phyloP scores from a whole-genome alignment of 1,140 invertebrate species.

The Drosophila equinoxialis region DNA sequence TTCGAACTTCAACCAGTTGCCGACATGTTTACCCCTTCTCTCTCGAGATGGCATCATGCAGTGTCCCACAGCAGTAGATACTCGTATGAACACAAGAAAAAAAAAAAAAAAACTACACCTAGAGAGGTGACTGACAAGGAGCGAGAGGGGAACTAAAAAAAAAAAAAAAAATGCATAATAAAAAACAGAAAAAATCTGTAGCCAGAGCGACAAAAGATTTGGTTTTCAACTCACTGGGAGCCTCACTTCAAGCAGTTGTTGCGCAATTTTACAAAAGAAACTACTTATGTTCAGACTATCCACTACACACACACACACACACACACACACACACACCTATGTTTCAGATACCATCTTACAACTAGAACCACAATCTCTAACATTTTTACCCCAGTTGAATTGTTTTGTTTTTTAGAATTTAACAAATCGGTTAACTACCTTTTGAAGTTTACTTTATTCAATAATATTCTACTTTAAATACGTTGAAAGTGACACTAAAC shows the following conservation, averaged over 20 bases:
- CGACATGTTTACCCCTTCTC: neutral
- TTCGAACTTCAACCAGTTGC: slow-evolving; percentile 11
- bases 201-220: slow-evolving; percentile 10
- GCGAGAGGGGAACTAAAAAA: neutral
- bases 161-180: neutral
- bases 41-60: slow-evolving; percentile 6
- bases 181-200: neutral
- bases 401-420: too few relatives aligned
- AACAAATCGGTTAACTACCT: too few relatives aligned
- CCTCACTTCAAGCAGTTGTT: neutral
- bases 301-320: too few relatives aligned
- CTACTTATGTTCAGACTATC: neutral
- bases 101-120: too few relatives aligned
- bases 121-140: neutral
- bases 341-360: too few relatives aligned
- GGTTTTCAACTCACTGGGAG: slow-evolving; percentile 9
- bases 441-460: too few relatives aligned
- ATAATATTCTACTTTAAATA: too few relatives aligned
- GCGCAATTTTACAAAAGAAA: slow-evolving; percentile 5
- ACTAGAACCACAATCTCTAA: neutral
- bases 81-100: neutral
- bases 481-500: too few relatives aligned
- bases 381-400: too few relatives aligned
- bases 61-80: slow-evolving; percentile 3
- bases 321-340: too few relatives aligned